Base-by-base conservation (phyloP, 1,140 invertebrate genomes). In the Ganaspis sp. region DNA sequence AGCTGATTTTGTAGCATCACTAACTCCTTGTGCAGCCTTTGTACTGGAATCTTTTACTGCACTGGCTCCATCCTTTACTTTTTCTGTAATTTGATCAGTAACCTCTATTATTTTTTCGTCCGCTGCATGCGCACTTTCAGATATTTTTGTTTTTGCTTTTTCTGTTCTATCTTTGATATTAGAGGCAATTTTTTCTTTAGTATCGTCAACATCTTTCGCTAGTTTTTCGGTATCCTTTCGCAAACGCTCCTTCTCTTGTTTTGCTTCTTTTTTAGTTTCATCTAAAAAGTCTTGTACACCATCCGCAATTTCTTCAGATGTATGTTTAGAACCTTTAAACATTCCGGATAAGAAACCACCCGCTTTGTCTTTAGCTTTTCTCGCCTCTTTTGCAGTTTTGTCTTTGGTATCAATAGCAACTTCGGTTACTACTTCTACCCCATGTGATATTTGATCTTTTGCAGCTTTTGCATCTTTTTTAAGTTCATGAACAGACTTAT, bases 301-400 rank as follows among this genome's bases (percentile, higher is more conserved):
- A 9, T 83, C 80, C 0, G 76, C 53, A 5, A 81, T 64, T 34
- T 83, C 83, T n/a, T 88, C 84, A 1, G 75, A 77, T 5, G 81
- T 9, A n/a, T 87, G 83, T 70, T 87, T 87, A 0, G 80, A 75
- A 2, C 84, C 82, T 70, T 89, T 88, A 23, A 89, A 85, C 1
- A 88, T 82, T 2, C 83, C 78, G 1, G 84, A 85, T 0, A 89
- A 74, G n/a, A 88, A 87, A 0, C 86, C 85, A 6, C 81, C 26
- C 0, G 76, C 53, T 75, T 89, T 90, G 0, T 88, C 88, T 17
- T 89, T 88, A 0, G 76, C 72, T 42, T 77, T 80, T n/a, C 86
- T 84, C n/a, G n/a, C n/a, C n/a, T n/a, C n/a, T n/a, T n/a, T n/a
- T n/a, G n/a, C 78, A 3, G 70, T 53, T 42, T 74, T 82, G 53